A percentile compares a stretch with the other conserved stretches of the same genome.
These are phyloP conservation scores for Chelonus formosanus DNA, from an alignment of 2,888 invertebrate species.

Conservation along the genomic window DNA sequence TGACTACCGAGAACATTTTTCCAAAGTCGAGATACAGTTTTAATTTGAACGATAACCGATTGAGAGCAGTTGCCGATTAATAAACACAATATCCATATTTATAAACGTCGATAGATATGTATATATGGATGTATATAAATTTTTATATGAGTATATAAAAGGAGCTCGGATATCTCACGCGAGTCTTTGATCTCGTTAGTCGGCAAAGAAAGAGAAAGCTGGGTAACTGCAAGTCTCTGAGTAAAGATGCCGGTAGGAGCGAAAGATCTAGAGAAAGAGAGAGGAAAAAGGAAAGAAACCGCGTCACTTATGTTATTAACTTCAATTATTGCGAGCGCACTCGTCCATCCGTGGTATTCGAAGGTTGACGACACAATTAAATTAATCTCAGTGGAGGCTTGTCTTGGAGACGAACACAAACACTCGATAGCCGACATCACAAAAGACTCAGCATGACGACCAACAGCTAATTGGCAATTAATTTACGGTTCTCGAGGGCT, in stretches of 20 bases:
- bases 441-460: constrained; percentile 34
- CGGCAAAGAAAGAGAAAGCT: constrained; percentile 30
- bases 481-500: constrained; percentile 35
- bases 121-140: constrained; percentile 13
- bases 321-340: constrained; percentile 36
- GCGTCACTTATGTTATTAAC: constrained; percentile 41
- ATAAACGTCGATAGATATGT: constrained; percentile 17
- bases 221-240: constrained; percentile 21
- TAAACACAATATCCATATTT: background rate
- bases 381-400: constrained; percentile 38
- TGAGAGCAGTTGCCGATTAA: too few relatives aligned
- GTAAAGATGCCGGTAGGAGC: constrained; percentile 13
- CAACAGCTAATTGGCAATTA: constrained; percentile 43
- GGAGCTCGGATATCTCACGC: constrained; percentile 27
- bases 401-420: constrained; percentile 20
- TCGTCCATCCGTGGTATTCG: constrained; percentile 34
- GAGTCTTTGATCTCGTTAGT: constrained; percentile 31
- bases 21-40: too few relatives aligned
- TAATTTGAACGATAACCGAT: too few relatives aligned
- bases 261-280: constrained; percentile 12
- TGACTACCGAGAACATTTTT: too few relatives aligned
- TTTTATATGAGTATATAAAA: background rate
- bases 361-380: constrained; percentile 40
- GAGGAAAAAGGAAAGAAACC: constrained; percentile 31
- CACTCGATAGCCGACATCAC: constrained; percentile 25